These are phyloP conservation scores for Tenualosa ilisha DNA, from an alignment of 2,797 vertebrate genomes.

Conservation along the genomic window DNA sequence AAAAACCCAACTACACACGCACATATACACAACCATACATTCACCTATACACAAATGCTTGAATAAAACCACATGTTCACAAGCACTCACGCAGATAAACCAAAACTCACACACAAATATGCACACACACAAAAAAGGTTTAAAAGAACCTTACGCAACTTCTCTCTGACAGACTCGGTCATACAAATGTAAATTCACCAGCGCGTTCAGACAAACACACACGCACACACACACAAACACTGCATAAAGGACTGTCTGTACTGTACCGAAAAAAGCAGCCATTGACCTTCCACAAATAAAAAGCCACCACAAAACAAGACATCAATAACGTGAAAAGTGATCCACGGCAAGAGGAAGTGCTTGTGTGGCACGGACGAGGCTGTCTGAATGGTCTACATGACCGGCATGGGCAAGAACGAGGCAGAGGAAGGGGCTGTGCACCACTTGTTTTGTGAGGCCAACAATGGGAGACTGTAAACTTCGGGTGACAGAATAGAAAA, in stretches of 20 bases:
- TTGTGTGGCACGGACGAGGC: conserved; percentile 58
- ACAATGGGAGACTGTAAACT: conserved; percentile 71
- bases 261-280: conserved; percentile 48
- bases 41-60: neutral
- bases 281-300: conserved; percentile 68
- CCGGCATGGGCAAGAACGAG: conserved; percentile 57
- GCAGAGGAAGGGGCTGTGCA: conserved; percentile 62
- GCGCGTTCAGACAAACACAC: neutral
- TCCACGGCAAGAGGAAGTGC: conserved; percentile 68
- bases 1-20: neutral
- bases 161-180: neutral
- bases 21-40: no score
- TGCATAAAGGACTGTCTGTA: conserved; percentile 56
- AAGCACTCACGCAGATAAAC: neutral
- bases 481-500: conserved; percentile 52
- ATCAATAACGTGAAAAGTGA: conserved; percentile 74
- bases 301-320: conserved; percentile 69
- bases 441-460: conserved; percentile 63
- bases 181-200: neutral
- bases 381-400: conserved; percentile 62
- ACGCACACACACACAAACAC: neutral
- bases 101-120: neutral
- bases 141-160: neutral
- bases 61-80: neutral
- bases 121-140: neutral